Evolutionary conservation across 2,888 invertebrate genomes (phyloP).

Genomic region (Dryobotodes eremita): DNA sequence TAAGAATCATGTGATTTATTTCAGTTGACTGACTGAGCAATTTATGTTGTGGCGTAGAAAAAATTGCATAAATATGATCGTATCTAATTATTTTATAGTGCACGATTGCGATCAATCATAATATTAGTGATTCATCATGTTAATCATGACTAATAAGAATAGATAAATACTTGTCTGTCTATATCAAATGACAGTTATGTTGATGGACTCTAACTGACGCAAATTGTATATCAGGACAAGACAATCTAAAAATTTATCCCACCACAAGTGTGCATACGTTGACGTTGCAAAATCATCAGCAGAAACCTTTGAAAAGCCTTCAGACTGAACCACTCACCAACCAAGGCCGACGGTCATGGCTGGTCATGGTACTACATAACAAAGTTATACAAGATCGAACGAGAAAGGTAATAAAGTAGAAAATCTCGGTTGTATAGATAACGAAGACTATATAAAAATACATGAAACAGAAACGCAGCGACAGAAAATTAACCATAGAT

Average conservation of each 20-base stretch:
- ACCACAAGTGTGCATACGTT: constrained; percentile 71
- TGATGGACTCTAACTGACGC: constrained; percentile 21
- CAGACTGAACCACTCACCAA: constrained; percentile 83
- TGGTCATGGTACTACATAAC: constrained; percentile 84
- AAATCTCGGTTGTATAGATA: constrained; percentile 44
- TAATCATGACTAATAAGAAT: constrained; percentile 10
- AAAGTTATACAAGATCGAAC: constrained; percentile 67
- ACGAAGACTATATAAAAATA: constrained; percentile 25
- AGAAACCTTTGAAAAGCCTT: constrained; percentile 82
- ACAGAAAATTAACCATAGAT: constrained; percentile 44
- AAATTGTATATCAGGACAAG: constrained; percentile 29
- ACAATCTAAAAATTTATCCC: constrained; percentile 45
- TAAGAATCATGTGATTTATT: constrained; percentile 45
- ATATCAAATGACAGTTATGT: constrained; percentile 20
- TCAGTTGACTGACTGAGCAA: constrained; percentile 47
- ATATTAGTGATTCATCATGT: constrained; percentile 34
- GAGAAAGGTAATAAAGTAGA: constrained; percentile 60
- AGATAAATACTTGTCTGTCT: not conserved
- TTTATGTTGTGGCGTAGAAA: constrained; percentile 32
- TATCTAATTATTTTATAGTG: constrained; percentile 34
- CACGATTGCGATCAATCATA: constrained; percentile 34
- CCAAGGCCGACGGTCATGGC: constrained; percentile 87
- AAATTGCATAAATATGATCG: constrained; percentile 24
- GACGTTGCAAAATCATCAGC: constrained; percentile 79
- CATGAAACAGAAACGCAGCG: constrained; percentile 38